Percentiles rank a stretch among this genome's conserved stretches.
Conservation (phyloP, 2,888 invertebrate species). For the Drosophila neonasuta region DNA sequence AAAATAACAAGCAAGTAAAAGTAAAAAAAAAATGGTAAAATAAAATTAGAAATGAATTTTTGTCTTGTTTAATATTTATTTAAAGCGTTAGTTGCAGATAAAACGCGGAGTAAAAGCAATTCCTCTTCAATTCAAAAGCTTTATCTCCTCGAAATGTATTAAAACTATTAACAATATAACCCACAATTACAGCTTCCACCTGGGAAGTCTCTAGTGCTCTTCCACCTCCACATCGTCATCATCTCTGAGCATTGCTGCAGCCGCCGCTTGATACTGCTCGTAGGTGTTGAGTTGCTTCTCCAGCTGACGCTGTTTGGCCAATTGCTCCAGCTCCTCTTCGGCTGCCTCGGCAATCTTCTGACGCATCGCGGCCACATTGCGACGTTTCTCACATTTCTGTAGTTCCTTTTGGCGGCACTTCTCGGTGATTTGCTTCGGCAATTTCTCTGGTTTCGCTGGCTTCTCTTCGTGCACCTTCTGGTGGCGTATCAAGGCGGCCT, state of each 20-base stretch:
- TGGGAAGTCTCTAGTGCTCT: slow-evolving; percentile 7
- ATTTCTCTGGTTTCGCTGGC: slow-evolving; percentile 46
- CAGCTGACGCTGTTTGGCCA: slow-evolving; percentile 59
- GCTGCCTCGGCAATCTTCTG: slow-evolving; percentile 76
- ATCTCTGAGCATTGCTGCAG: slow-evolving; percentile 8
- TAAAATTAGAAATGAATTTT: slow-evolving; percentile 7
- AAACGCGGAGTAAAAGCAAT: not conserved
- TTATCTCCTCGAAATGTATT: not conserved
- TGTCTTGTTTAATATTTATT: not conserved
- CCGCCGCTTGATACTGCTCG: slow-evolving; percentile 64
- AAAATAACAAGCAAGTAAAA: slow-evolving; percentile 76
- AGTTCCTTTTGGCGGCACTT: slow-evolving; percentile 66
- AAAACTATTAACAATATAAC: slow-evolving; percentile 45
- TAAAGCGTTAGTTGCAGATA: too few species aligned
- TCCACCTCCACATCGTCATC: slow-evolving; percentile 1
- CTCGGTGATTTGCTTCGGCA: slow-evolving; percentile 59
- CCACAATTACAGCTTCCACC: slow-evolving; percentile 30
- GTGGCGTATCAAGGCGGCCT: slow-evolving; percentile 79
- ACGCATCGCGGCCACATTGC: slow-evolving; percentile 66
- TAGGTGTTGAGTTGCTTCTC: slow-evolving; percentile 63
- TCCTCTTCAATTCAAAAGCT: too few species aligned
- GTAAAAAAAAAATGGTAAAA: slow-evolving; percentile 68
- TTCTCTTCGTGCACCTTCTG: slow-evolving; percentile 78
- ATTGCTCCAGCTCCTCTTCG: slow-evolving; percentile 66
- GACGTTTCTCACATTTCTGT: slow-evolving; percentile 68